Conservation (phyloP, 2,888 invertebrate genomes). For the Harpalus rufipes region DNA sequence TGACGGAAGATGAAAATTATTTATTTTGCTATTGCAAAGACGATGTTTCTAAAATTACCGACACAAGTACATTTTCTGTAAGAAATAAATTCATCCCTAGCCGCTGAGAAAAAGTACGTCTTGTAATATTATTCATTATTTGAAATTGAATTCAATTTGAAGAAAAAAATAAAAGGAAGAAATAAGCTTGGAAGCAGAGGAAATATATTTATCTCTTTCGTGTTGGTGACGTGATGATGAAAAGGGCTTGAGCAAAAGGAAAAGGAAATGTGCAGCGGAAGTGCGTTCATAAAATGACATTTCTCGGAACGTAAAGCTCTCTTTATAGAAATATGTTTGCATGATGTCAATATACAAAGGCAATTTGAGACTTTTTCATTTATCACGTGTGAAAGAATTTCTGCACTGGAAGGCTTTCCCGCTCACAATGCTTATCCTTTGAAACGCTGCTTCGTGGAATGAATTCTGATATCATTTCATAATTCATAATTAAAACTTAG, state of each 20-base stretch:
- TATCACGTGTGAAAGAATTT: conserved; percentile 44
- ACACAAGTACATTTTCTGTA: too few species aligned
- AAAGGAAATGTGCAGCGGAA: conserved; percentile 62
- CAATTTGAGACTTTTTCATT: conserved; percentile 58
- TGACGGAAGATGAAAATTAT: too few species aligned
- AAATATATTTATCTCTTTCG: conserved; percentile 54
- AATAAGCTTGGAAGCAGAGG: conserved; percentile 44
- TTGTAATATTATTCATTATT: conserved; percentile 8
- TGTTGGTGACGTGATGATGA: conserved; percentile 61
- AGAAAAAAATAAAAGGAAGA: conserved; percentile 10
- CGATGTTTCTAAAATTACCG: too few species aligned
- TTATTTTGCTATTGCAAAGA: too few species aligned
- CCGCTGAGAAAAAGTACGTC: too few species aligned
- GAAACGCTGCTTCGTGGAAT: background rate
- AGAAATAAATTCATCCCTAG: too few species aligned
- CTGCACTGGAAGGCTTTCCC: conserved; percentile 15
- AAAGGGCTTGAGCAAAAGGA: conserved; percentile 59
- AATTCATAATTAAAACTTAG: conserved; percentile 34
- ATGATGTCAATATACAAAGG: conserved; percentile 62
- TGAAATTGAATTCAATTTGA: conserved; percentile 31
- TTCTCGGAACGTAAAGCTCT: conserved; percentile 40
- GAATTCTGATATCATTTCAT: conserved; percentile 34
- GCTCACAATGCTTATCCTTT: background rate
- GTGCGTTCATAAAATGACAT: conserved; percentile 60
- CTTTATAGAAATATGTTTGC: conserved; percentile 59